Conservation (phyloP, 2,888 invertebrate genomes). For the Pterostichus niger region DNA sequence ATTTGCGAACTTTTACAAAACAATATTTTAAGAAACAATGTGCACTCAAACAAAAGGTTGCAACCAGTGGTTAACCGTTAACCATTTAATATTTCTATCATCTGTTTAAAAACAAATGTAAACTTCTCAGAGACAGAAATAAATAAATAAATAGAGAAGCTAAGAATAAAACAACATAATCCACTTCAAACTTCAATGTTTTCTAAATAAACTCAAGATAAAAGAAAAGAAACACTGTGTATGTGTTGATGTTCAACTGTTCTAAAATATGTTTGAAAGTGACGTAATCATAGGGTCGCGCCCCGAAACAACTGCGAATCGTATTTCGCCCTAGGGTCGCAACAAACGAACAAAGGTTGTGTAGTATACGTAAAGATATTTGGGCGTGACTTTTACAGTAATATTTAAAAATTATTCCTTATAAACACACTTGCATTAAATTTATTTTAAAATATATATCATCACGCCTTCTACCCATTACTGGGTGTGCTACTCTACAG, state of each 20-base stretch:
- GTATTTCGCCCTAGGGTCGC: constrained; percentile 33
- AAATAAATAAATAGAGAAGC: background rate
- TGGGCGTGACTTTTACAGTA: background rate
- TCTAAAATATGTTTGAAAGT: constrained; percentile 36
- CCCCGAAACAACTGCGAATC: constrained; percentile 40
- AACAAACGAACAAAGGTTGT: constrained; percentile 3
- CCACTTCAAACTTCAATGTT: background rate
- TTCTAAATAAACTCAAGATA: constrained; percentile 15
- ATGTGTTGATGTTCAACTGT: background rate
- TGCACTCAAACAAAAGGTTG: background rate
- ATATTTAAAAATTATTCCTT: too few species aligned
- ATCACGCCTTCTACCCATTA: too few species aligned
- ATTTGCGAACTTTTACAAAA: too few species aligned
- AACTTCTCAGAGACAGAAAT: constrained; percentile 1
- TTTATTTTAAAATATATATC: too few species aligned
- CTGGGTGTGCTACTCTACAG: too few species aligned
- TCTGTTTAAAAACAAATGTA: background rate
- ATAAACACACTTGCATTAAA: too few species aligned
- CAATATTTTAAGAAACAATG: background rate
- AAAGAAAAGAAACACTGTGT: background rate
- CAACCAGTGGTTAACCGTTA: background rate
- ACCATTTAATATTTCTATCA: constrained; percentile 3
- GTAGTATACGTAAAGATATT: background rate
- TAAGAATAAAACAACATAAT: constrained; percentile 21
- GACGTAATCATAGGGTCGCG: constrained; percentile 40